Conservation (phyloP, 2,797 vertebrate genomes). For the Valencia hispanica region DNA sequence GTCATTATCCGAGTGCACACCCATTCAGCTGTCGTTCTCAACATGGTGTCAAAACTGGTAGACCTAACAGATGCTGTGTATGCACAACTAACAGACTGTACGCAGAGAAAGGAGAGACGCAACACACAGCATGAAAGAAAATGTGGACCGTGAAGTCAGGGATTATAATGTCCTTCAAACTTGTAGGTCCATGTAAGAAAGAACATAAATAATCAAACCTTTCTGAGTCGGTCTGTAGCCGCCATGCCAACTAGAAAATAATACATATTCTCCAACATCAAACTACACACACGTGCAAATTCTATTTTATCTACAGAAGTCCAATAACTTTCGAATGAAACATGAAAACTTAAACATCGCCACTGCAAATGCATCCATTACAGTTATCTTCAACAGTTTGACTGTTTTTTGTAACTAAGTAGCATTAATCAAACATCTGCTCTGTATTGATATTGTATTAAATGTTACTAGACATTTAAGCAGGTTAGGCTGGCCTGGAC, state of each 20-base stretch:
- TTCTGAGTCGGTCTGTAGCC: not conserved
- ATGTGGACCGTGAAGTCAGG: not conserved
- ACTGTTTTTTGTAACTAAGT: not conserved
- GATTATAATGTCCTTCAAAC: not conserved
- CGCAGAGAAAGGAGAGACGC: not conserved
- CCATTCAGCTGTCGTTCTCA: conserved; percentile 73
- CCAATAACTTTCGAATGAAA: too few species aligned
- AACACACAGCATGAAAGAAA: not conserved
- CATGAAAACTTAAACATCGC: too few species aligned
- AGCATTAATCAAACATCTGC: not conserved
- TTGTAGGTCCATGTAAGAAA: not conserved
- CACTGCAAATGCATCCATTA: too few species aligned
- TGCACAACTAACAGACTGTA: conserved; percentile 13
- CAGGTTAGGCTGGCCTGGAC: conserved; percentile 49
- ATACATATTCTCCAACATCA: not conserved
- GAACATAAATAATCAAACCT: not conserved
- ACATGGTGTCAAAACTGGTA: conserved; percentile 64
- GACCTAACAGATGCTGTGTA: conserved; percentile 48
- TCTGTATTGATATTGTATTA: conserved; percentile 14
- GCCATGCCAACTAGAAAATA: not conserved
- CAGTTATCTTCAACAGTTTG: not conserved
- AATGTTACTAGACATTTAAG: conserved; percentile 50
- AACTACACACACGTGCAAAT: not conserved
- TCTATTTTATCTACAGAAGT: too few species aligned
- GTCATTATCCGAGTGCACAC: conserved; percentile 57